Conservation (phyloP, 1,140 invertebrate genomes). For the Paramacrobiotus metropolitanus region DNA sequence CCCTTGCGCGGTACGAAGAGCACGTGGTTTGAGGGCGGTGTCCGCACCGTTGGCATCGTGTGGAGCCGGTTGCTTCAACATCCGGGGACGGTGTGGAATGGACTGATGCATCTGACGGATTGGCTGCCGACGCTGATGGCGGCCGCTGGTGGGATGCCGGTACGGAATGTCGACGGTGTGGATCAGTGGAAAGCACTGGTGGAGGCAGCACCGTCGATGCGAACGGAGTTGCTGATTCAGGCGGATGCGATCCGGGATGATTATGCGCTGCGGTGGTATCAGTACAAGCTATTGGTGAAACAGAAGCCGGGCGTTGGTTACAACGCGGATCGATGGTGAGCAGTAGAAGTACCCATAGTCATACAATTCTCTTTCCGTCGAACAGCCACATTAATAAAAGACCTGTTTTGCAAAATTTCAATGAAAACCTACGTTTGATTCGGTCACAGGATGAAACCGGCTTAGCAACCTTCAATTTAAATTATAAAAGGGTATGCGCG, state of each 20-base stretch:
- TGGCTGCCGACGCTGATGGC: slow-evolving; percentile 52
- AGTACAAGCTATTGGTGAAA: slow-evolving; percentile 16
- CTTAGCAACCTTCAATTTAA: neutral
- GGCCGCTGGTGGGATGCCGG: slow-evolving; percentile 9
- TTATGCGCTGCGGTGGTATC: slow-evolving; percentile 15
- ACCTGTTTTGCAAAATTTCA: too few relatives aligned
- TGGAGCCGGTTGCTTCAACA: slow-evolving; percentile 43
- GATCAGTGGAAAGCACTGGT: slow-evolving; percentile 17
- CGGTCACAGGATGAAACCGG: too few relatives aligned
- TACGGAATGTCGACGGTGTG: slow-evolving; percentile 16
- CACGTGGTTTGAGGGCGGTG: slow-evolving; percentile 55
- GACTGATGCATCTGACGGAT: slow-evolving; percentile 39
- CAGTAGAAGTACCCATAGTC: too few relatives aligned
- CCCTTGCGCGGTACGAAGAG: slow-evolving; percentile 49
- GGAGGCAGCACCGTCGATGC: slow-evolving; percentile 9
- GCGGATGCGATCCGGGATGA: slow-evolving; percentile 16
- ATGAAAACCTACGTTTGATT: too few relatives aligned
- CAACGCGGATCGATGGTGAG: slow-evolving; percentile 6
- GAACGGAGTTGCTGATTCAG: slow-evolving; percentile 19
- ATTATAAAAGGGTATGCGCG: too few relatives aligned
- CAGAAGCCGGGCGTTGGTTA: neutral
- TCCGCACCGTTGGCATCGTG: slow-evolving; percentile 46
- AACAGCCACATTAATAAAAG: too few relatives aligned
- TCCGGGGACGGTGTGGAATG: slow-evolving; percentile 23
- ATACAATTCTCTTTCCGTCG: too few relatives aligned